These are phyloP conservation scores for Lasioglossum calceatum DNA, from an alignment of 2,888 invertebrate species.

Conservation along the genomic window DNA sequence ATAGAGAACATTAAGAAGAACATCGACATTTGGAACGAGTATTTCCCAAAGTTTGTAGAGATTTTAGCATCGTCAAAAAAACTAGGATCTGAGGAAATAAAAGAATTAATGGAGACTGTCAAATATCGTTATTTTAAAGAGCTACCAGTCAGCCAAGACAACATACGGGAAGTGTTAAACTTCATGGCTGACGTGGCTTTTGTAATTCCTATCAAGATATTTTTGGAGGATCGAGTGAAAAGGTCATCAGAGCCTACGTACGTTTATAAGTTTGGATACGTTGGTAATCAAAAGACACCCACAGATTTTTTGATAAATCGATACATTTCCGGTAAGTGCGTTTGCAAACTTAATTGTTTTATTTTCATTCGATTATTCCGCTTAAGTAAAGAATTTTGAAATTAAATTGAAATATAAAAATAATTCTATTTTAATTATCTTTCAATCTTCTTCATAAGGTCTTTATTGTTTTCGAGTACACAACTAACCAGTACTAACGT, in stretches of 20 bases:
- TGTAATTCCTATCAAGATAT: not conserved
- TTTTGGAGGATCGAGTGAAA: not conserved
- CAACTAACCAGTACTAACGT: too few relatives aligned
- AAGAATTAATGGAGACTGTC: not conserved
- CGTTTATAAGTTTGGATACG: not conserved
- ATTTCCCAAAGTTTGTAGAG: not conserved
- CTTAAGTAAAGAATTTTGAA: not conserved
- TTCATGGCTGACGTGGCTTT: not conserved
- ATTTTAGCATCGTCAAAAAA: not conserved
- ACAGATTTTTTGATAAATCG: not conserved
- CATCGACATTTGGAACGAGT: not conserved
- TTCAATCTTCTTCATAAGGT: not conserved
- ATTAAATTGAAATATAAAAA: too few relatives aligned
- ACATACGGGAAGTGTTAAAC: not conserved
- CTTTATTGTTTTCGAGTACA: too few relatives aligned
- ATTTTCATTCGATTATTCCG: not conserved
- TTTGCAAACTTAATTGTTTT: not conserved
- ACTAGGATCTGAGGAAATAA: not conserved
- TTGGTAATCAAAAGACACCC: not conserved
- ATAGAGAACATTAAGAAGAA: not conserved
- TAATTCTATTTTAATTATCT: too few relatives aligned
- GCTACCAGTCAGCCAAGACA: not conserved
- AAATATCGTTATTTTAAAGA: not conserved
- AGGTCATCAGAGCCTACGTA: not conserved
- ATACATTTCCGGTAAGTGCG: not conserved